phyloP scores from a whole-genome alignment of 2,797 vertebrate species.

The Clarias laeviceps region DNA sequence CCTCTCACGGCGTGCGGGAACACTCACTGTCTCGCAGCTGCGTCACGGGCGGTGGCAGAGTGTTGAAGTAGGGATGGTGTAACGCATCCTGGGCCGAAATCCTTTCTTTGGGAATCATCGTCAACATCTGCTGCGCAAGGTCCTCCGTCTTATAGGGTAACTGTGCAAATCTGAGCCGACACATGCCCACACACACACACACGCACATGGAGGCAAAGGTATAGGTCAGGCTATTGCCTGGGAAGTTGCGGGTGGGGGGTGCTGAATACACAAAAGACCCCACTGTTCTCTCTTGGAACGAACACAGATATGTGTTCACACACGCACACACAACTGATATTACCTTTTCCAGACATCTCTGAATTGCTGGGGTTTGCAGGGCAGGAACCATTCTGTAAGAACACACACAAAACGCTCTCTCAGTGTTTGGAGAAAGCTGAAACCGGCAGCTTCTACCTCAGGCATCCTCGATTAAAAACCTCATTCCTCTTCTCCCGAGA shows the following conservation, averaged over 20 bases:
- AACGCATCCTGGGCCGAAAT: constrained; percentile 78
- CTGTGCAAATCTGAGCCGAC: constrained; percentile 75
- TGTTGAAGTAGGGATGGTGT: constrained; percentile 82
- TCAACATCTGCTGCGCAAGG: constrained; percentile 82
- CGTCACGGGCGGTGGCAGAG: constrained; percentile 79
- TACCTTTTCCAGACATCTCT: constrained; percentile 82
- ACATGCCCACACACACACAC: constrained; percentile 31
- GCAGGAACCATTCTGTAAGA: constrained; percentile 74
- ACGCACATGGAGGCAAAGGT: constrained; percentile 30
- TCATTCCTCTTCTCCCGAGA: constrained; percentile 7
- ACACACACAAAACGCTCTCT: constrained; percentile 55
- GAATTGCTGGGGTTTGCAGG: constrained; percentile 74
- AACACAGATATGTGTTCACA: constrained; percentile 38
- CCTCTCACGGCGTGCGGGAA: constrained; percentile 9
- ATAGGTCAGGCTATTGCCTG: constrained; percentile 52
- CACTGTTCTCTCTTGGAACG: constrained; percentile 56
- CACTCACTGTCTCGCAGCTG: constrained; percentile 82
- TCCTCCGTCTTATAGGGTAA: constrained; percentile 81
- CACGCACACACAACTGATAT: constrained; percentile 47
- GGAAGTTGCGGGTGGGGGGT: constrained; percentile 36
- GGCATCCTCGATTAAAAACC: constrained; percentile 47
- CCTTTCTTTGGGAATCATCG: constrained; percentile 70
- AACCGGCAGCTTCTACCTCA: constrained; percentile 30
- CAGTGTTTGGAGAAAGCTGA: constrained; percentile 54
- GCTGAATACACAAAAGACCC: constrained; percentile 58